A percentile compares a stretch with the other conserved stretches of the same genome.
These are phyloP conservation scores for Alethe castanea DNA, from an alignment of 2,113 vertebrate genomes.

Conservation along the genomic window DNA sequence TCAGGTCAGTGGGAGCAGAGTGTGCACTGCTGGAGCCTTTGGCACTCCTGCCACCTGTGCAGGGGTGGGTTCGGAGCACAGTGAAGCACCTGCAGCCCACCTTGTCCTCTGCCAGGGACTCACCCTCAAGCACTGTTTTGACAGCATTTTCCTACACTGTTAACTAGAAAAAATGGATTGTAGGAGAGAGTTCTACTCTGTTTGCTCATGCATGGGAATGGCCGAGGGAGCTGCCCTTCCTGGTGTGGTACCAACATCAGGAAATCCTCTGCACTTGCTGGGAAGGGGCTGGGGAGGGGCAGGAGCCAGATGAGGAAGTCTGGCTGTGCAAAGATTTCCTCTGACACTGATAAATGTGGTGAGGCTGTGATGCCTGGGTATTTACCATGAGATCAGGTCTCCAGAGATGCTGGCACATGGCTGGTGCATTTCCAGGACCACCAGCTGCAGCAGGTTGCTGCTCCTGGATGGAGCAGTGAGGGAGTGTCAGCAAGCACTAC, in stretches of 20 bases:
- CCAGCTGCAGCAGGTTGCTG: neutral
- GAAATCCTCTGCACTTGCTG: neutral
- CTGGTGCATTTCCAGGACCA: neutral
- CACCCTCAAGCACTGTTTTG: neutral
- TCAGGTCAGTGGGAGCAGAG: neutral
- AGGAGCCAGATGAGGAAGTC: neutral
- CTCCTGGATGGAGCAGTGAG: rapidly evolving
- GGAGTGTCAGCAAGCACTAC: neutral
- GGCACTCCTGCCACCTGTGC: neutral
- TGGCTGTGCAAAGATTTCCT: neutral
- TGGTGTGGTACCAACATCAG: rapidly evolving
- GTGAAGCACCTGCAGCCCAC: neutral
- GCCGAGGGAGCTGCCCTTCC: rapidly evolving
- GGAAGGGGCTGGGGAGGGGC: neutral
- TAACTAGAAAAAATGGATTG: neutral
- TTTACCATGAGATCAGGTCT: neutral
- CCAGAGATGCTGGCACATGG: neutral
- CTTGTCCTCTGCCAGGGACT: neutral
- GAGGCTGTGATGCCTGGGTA: neutral
- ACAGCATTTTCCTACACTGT: neutral
- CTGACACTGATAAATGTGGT: neutral
- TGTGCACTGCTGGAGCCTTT: rapidly evolving
- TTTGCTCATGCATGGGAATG: neutral
- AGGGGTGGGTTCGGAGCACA: neutral
- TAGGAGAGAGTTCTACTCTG: neutral